Evolutionary conservation across 1,140 invertebrate genomes (phyloP), one percentile per base, ranked within the genome.

Genomic region (Tetragnatha versicolor): DNA sequence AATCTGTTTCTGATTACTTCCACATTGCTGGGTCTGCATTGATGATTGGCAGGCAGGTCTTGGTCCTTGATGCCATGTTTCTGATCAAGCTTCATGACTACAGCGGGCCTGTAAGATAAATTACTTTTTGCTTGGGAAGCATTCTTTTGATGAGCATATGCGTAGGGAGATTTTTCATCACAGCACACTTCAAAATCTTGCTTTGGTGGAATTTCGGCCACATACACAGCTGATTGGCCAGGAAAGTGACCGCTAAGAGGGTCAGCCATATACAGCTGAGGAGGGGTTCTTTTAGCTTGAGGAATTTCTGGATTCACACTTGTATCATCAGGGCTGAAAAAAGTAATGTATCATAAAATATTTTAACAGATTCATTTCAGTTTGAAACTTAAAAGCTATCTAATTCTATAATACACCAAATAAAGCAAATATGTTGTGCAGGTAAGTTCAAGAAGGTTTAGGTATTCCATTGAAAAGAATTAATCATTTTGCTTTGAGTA

Each of bases 1-100:
- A 77, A 35, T 31, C 73, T 77, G 31, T 77, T 77, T 31, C 39
- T 63, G 17, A 77, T 77, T 10, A 77, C 58, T 22, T 77, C 73
- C 39, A 77, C 58, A 42, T 77, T 77, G 33, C 47, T 77, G 3
- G 73, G 61, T 5, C 61, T 65, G 22, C 27, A 17, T 12, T 31
- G 73, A 35, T 42, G 55, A 49, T 77, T 77, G 4, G 14, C 17
- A 27, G 73, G 47, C 12, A 66, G 4, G 27, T 77, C 73, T 14
- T 6, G 45, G 10, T 2, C 53, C 73, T 20, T n/a, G 27, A 33
- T 53, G 37, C 20, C 5, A 20, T 35, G 5, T 31, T 39, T 77
- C 17, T 75, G 42, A 17, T 63, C 42, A 42, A 77, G 51, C n/a
- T 77, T 77, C 9, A 65, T 53, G n/a, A 77, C 35, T 7, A 77